Evolutionary conservation across 2,797 vertebrate genomes (phyloP).

Genomic region (Fratercula arctica): DNA sequence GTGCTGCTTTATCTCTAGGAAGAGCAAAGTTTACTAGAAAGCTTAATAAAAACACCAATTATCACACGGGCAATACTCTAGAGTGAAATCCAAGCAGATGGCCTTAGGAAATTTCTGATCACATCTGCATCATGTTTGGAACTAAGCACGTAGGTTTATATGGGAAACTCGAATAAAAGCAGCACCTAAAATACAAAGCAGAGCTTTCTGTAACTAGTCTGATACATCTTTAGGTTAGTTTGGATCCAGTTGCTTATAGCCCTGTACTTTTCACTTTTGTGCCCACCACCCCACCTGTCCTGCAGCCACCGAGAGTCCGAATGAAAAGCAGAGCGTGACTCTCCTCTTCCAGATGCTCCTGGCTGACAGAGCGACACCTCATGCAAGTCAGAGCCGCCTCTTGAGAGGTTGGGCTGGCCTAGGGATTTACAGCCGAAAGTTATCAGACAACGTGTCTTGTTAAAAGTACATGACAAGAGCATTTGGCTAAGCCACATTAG

Average conservation of each 20-base stretch:
- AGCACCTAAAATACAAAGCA: not conserved
- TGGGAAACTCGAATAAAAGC: not conserved
- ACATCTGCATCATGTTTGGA: not conserved
- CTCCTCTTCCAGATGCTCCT: not conserved
- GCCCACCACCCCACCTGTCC: not conserved
- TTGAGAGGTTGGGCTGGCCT: not conserved
- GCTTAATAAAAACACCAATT: not conserved
- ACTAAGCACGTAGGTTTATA: not conserved
- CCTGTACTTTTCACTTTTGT: not conserved
- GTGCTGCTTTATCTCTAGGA: not conserved
- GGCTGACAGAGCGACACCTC: not conserved
- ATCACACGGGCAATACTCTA: not conserved
- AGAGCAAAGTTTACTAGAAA: not conserved
- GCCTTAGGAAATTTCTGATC: not conserved
- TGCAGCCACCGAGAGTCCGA: not conserved
- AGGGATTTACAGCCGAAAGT: not conserved
- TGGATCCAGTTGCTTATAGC: not conserved
- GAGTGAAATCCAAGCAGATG: slow-evolving; percentile 20
- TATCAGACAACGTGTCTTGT: not conserved
- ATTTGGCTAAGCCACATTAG: not conserved
- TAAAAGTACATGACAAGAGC: not conserved
- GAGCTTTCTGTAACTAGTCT: not conserved
- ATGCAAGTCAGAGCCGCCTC: not conserved
- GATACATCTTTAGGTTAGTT: not conserved
- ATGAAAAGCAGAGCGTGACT: not conserved